Evolutionary conservation across 2,113 vertebrate species (phyloP).

Genomic region (Cathartes aura): DNA sequence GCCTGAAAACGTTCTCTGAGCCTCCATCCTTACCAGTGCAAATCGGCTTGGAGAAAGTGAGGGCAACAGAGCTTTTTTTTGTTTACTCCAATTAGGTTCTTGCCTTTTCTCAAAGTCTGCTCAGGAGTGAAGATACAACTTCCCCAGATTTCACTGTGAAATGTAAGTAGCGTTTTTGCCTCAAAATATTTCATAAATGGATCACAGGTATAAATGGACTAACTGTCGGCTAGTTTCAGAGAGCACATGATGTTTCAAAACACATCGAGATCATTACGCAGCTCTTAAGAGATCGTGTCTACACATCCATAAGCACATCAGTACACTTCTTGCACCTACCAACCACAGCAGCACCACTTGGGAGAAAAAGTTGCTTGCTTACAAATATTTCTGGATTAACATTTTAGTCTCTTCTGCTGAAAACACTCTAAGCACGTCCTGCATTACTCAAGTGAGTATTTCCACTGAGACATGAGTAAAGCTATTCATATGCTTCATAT

Average conservation of each 20-base stretch:
- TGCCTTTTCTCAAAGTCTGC: background rate
- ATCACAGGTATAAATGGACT: background rate
- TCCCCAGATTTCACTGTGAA: background rate
- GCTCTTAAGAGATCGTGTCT: background rate
- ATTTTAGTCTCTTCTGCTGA: background rate
- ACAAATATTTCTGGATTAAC: background rate
- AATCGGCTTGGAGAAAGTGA: background rate
- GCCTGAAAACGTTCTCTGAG: background rate
- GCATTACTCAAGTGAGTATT: background rate
- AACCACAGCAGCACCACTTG: background rate
- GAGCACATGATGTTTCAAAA: background rate
- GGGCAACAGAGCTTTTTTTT: background rate
- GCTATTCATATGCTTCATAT: background rate
- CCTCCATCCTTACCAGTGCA: background rate
- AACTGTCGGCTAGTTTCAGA: background rate
- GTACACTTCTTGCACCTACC: background rate
- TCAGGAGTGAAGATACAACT: background rate
- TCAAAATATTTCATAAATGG: background rate
- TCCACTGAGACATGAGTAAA: background rate
- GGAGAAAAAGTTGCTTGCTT: background rate
- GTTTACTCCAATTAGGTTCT: background rate
- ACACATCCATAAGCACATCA: background rate
- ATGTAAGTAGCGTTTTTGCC: background rate
- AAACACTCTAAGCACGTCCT: background rate
- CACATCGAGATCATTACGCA: rapidly evolving